Conservation (phyloP, 2,888 invertebrate genomes). For the Mylabris sibirica region DNA sequence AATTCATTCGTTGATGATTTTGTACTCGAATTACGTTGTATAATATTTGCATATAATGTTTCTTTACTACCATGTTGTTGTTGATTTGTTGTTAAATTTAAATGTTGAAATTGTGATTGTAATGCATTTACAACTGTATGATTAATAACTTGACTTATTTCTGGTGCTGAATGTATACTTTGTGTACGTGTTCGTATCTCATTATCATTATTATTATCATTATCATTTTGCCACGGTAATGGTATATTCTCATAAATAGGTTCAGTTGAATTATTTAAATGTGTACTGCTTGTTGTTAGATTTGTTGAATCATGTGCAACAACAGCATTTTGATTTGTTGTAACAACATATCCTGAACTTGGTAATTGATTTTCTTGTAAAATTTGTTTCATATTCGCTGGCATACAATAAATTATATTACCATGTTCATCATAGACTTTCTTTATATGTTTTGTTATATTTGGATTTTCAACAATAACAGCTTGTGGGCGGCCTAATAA, state of each 20-base stretch:
- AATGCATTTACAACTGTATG: conserved; percentile 53
- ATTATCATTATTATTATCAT: conserved; percentile 42
- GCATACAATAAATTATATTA: conserved; percentile 71
- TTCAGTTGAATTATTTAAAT: conserved; percentile 66
- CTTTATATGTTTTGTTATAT: conserved; percentile 68
- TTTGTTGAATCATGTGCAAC: conserved; percentile 48
- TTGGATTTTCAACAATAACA: conserved; percentile 67
- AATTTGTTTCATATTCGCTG: conserved; percentile 62
- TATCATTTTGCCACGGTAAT: conserved; percentile 67
- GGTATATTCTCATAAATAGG: conserved; percentile 86
- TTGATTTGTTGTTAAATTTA: conserved; percentile 35
- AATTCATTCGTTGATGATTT: conserved; percentile 47
- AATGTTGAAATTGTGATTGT: conserved; percentile 48
- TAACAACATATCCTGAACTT: conserved; percentile 63
- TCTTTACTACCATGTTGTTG: conserved; percentile 48
- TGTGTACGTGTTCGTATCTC: conserved; percentile 66
- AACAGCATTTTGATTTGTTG: conserved; percentile 61
- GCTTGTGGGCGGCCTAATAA: conserved; percentile 56
- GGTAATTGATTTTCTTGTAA: conserved; percentile 58
- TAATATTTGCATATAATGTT: conserved; percentile 57
- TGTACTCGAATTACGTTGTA: conserved; percentile 36
- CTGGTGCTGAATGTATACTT: conserved; percentile 77
- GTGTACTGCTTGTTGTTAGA: conserved; percentile 18
- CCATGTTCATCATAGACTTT: conserved; percentile 70
- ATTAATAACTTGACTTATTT: conserved; percentile 60